A percentile compares a stretch with the other conserved stretches of the same genome.
phyloP scores from a whole-genome alignment of 2,888 invertebrate genomes.

The Amphiduros pacificus region DNA sequence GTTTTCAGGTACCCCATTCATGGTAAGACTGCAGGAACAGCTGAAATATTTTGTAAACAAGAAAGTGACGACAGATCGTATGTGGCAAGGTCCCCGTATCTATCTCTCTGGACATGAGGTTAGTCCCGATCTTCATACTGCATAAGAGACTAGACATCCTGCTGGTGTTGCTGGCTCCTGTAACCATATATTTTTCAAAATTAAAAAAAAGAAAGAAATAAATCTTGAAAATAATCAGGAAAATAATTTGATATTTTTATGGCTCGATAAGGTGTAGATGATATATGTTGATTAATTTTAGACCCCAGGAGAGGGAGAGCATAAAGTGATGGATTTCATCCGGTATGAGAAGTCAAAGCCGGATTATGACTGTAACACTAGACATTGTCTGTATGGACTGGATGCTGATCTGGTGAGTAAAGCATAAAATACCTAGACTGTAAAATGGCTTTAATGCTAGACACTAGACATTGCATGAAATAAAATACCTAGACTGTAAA shows the following conservation, averaged over 20 bases:
- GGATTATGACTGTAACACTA: slow-evolving; percentile 83
- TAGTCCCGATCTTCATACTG: too few relatives aligned
- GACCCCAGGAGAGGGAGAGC: slow-evolving; percentile 95
- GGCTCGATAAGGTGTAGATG: too few relatives aligned
- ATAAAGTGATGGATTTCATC: slow-evolving; percentile 99
- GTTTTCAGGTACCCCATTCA: slow-evolving; percentile 70
- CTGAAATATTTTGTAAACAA: slow-evolving; percentile 82
- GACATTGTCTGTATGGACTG: slow-evolving; percentile 94
- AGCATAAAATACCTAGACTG: not conserved
- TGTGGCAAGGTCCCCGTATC: slow-evolving; percentile 85
- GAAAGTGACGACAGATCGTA: slow-evolving; percentile 77
- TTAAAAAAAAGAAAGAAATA: too few relatives aligned
- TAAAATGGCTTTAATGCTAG: too few relatives aligned
- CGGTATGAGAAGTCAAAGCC: slow-evolving; percentile 78
- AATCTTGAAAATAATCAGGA: too few relatives aligned
- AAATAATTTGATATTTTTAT: too few relatives aligned
- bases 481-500: too few relatives aligned
- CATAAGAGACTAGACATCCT: too few relatives aligned
- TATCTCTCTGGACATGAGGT: slow-evolving; percentile 93
- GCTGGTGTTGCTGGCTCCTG: too few relatives aligned
- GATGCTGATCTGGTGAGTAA: slow-evolving; percentile 82
- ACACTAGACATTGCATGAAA: too few relatives aligned
- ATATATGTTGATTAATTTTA: slow-evolving; percentile 35
- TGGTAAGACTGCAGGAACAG: slow-evolving; percentile 84
- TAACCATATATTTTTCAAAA: too few relatives aligned